phyloP scores from a whole-genome alignment of 2,797 vertebrate species.

The Crotalus adamanteus region DNA sequence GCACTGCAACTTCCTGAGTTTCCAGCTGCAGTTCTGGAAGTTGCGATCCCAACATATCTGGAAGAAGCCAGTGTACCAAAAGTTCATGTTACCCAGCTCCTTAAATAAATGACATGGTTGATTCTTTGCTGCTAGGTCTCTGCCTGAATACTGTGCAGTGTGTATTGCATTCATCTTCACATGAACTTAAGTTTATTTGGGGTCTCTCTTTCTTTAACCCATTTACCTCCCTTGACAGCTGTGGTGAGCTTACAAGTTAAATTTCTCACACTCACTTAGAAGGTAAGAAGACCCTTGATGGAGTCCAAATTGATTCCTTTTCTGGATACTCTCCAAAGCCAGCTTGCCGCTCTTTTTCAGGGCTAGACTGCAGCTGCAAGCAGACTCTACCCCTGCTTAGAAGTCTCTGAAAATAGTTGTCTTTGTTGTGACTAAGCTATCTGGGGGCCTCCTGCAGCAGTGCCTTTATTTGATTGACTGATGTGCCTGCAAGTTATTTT shows the following conservation, averaged over 20 bases:
- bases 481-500: constrained; percentile 69
- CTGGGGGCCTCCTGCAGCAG: constrained; percentile 61
- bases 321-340: constrained; percentile 44
- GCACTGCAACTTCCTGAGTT: background rate
- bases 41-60: background rate
- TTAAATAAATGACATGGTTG: background rate
- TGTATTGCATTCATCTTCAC: background rate
- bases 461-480: constrained; percentile 68
- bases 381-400: constrained; percentile 54
- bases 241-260: constrained; percentile 30
- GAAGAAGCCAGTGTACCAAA: background rate
- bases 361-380: constrained; percentile 57
- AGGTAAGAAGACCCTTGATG: constrained; percentile 18
- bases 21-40: background rate
- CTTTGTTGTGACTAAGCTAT: constrained; percentile 72
- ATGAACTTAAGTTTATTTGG: constrained; percentile 37
- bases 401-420: constrained; percentile 65
- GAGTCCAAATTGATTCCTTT: constrained; percentile 26
- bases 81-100: background rate
- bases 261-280: constrained; percentile 33
- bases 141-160: background rate
- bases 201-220: background rate
- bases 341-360: constrained; percentile 41
- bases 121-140: background rate
- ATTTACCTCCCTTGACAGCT: constrained; percentile 36